Conservation (phyloP, 2,797 vertebrate genomes). For the Zenarchopterus dispar region DNA sequence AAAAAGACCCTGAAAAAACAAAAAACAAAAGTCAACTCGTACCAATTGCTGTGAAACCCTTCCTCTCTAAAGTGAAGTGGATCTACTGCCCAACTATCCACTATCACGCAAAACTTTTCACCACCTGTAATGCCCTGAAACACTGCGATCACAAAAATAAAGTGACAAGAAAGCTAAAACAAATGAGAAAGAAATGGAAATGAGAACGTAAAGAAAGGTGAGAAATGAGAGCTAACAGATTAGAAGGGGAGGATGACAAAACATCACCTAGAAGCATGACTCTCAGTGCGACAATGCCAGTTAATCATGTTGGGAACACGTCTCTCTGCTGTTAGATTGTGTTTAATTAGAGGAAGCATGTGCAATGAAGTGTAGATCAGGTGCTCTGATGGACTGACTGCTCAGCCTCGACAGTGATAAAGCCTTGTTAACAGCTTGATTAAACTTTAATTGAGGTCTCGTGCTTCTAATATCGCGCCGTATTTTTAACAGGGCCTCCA, state of each 20-base stretch:
- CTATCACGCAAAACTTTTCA: not conserved
- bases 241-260: not conserved
- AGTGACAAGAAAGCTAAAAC: not conserved
- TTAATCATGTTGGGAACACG: slow-evolving; percentile 32
- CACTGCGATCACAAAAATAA: not conserved
- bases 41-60: not conserved
- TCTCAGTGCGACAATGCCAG: slow-evolving; percentile 15
- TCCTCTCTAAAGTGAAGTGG: not conserved
- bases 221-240: not conserved
- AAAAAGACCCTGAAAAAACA: too few species aligned
- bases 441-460: slow-evolving; percentile 38
- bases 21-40: not conserved
- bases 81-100: not conserved
- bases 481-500: slow-evolving; percentile 28
- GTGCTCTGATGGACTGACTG: slow-evolving; percentile 23
- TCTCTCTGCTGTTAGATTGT: slow-evolving; percentile 13
- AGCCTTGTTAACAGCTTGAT: slow-evolving; percentile 39
- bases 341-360: slow-evolving; percentile 33
- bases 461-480: slow-evolving; percentile 33
- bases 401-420: slow-evolving; percentile 14
- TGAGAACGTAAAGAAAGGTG: not conserved
- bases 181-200: not conserved
- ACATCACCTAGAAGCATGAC: slow-evolving; percentile 2
- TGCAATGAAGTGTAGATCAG: slow-evolving; percentile 38
- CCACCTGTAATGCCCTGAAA: not conserved